Conservation (phyloP, 2,113 vertebrate genomes). For the Oxyura jamaicensis region DNA sequence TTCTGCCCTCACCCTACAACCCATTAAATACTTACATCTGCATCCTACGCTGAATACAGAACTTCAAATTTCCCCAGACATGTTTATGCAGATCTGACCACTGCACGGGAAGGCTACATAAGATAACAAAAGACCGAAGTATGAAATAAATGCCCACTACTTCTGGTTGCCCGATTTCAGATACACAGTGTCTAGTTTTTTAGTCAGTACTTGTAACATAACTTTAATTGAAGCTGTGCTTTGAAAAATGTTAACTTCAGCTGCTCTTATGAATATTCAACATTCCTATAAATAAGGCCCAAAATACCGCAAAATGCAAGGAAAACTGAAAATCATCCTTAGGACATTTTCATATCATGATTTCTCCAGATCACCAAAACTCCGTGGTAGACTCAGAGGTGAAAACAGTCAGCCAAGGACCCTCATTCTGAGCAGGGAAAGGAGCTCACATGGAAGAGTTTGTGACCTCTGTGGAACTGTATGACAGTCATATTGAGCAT, state of each 20-base stretch:
- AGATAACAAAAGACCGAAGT: neutral
- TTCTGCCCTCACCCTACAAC: neutral
- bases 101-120: neutral
- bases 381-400: neutral
- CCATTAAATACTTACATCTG: conserved; percentile 20
- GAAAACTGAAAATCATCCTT: neutral
- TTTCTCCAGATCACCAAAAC: neutral
- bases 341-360: neutral
- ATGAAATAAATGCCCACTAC: neutral
- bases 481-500: neutral
- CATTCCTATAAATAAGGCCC: neutral
- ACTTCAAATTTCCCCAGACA: neutral
- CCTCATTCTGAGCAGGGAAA: neutral
- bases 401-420: neutral
- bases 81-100: neutral
- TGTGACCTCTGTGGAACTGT: neutral
- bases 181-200: neutral
- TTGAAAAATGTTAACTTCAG: neutral
- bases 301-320: neutral
- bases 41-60: neutral
- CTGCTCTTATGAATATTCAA: neutral
- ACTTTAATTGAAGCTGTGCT: neutral
- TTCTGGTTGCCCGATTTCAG: neutral
- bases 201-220: neutral
- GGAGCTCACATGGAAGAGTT: neutral